Evolutionary conservation across 2,113 vertebrate genomes (phyloP).

Genomic region (Dryoscopus gambensis): DNA sequence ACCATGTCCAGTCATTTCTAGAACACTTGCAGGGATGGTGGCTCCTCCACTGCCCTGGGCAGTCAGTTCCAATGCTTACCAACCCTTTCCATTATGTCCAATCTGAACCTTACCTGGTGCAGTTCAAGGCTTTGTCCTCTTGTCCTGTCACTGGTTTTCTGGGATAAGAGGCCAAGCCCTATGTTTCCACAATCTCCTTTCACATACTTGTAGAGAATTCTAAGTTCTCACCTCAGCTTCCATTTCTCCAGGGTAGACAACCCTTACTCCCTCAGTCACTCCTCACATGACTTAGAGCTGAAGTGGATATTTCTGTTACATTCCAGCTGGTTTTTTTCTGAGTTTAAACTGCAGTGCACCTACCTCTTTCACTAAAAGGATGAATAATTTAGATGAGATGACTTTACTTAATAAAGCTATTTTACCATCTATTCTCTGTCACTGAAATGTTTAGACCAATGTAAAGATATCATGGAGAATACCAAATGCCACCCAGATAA

Average conservation of each 20-base stretch:
- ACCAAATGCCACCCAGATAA: background rate
- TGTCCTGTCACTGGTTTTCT: background rate
- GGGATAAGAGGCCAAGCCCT: background rate
- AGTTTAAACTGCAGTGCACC: background rate
- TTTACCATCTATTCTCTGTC: background rate
- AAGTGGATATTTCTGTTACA: background rate
- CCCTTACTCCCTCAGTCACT: background rate
- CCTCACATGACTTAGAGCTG: background rate
- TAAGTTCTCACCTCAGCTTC: background rate
- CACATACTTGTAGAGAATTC: background rate
- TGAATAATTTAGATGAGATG: background rate
- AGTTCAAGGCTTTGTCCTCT: background rate
- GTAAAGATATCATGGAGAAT: background rate
- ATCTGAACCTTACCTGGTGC: background rate
- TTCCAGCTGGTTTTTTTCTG: background rate
- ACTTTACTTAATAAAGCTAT: background rate
- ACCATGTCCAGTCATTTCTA: background rate
- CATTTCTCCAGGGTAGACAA: background rate
- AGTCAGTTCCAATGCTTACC: background rate
- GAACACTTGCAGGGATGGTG: background rate
- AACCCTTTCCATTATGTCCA: background rate
- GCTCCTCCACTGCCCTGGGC: accelerated
- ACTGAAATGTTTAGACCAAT: background rate
- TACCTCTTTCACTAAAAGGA: background rate
- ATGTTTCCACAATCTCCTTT: background rate